These are phyloP conservation scores for Portevinia maculata DNA, from an alignment of 2,888 invertebrate genomes.

Conservation along the genomic window DNA sequence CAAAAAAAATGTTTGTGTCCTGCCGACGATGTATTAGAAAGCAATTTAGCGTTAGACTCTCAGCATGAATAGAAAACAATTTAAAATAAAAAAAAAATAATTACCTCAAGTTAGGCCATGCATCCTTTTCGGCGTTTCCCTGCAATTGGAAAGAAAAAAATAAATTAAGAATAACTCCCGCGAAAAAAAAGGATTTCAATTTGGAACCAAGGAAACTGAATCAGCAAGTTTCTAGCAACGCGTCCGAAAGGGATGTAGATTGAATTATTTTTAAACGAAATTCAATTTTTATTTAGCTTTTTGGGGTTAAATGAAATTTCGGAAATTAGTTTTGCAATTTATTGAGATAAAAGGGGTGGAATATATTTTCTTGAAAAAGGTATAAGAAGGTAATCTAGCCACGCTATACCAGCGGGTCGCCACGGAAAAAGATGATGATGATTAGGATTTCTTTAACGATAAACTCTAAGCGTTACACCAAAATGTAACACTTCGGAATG, in stretches of 20 bases:
- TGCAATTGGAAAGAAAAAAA: constrained; percentile 29
- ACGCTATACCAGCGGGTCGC: constrained; percentile 53
- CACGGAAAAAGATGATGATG: constrained; percentile 38
- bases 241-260: constrained; percentile 62
- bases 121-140: constrained; percentile 54
- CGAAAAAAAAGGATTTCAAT: constrained; percentile 66
- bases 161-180: constrained; percentile 65
- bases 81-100: constrained; percentile 36
- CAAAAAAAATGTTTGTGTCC: constrained; percentile 45
- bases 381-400: constrained; percentile 48
- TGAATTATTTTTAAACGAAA: constrained; percentile 67
- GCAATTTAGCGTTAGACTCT: constrained; percentile 60
- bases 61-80: constrained; percentile 35
- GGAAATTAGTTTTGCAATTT: constrained; percentile 74
- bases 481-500: too few species aligned
- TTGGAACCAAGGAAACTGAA: constrained; percentile 61
- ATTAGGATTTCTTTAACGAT: too few species aligned
- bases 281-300: constrained; percentile 56
- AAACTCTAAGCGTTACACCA: too few species aligned
- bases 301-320: constrained; percentile 73
- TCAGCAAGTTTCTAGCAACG: constrained; percentile 50
- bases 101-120: too few species aligned
- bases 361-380: constrained; percentile 35
- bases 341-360: constrained; percentile 66
- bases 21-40: constrained; percentile 72